Evolutionary conservation across 2,113 vertebrate genomes (phyloP), one percentile per base, ranked within the genome.

Genomic region (Siniperca knerii): DNA sequence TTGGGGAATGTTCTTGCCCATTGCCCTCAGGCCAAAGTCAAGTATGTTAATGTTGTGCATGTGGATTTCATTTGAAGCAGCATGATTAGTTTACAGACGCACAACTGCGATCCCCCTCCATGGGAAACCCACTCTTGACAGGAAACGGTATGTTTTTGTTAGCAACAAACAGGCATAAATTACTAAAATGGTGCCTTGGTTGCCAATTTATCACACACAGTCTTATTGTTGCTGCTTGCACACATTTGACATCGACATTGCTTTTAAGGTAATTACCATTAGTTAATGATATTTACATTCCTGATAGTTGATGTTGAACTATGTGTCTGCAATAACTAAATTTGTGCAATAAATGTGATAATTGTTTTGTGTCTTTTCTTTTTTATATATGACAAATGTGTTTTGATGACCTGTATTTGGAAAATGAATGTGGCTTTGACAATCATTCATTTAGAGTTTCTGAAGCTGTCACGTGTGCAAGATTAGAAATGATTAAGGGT

Each of bases 21-120:
- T 8, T 85, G 86, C 84, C 93, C 81, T 81, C 58, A 58, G 90
- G 90, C 85, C 83, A 85, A 78, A 88, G 89, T 91, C 78, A 87
- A 91, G 83, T 74, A 88, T 89, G 86, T 91, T 82, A 67, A 73
- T 57, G 88, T 70, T 81, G 64, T 78, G 81, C 94, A 95, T 93
- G 88, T 95, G 94, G 93, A 77, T 93, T 91, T 90, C 77, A 95
- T 95, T 93, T 93, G 62, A 91, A 85, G 81, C 68, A 72, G 66
- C 80, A 37, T 90, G 79, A 92, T 89, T 87, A 86, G 85, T 79
- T 75, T 75, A 70, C 86, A 86, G 81, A 81, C 8, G 60, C 71
- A 82, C 57, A 50, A 55, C 58, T 60, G 70, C 11, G 44, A 84
- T 54, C 91, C 76, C 87, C 61, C 72, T 76, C 76, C 74, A 78